phyloP scores from a whole-genome alignment of 2,888 invertebrate genomes.

The Mylabris sibirica region DNA sequence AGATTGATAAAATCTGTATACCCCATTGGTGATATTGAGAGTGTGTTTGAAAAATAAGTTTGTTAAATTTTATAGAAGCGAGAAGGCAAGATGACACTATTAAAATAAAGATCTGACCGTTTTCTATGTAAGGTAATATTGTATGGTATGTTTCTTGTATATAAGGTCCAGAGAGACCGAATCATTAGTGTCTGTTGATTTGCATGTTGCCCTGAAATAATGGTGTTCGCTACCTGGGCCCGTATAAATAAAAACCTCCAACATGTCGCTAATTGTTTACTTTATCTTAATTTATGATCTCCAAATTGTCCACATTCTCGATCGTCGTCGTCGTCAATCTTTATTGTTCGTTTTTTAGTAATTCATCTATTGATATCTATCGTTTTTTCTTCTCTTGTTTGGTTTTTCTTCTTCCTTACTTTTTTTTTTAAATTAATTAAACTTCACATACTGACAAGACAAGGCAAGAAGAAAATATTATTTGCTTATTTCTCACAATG shows the following conservation, averaged over 20 bases:
- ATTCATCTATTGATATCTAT: no score
- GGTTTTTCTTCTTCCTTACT: background rate
- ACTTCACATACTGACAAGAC: background rate
- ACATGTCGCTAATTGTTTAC: constrained; percentile 52
- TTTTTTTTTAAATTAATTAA: no score
- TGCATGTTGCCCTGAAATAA: constrained; percentile 50
- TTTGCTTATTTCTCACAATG: constrained; percentile 36
- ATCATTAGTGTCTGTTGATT: constrained; percentile 41
- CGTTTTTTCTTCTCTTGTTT: background rate
- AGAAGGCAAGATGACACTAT: background rate
- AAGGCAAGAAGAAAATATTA: constrained; percentile 7
- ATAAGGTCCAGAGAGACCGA: background rate
- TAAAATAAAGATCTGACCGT: constrained; percentile 3
- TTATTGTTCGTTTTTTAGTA: background rate
- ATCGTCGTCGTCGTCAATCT: constrained; percentile 9
- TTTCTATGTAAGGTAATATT: background rate
- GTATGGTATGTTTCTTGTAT: background rate
- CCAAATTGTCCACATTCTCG: constrained; percentile 44
- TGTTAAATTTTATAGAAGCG: background rate
- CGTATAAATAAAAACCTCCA: constrained; percentile 47
- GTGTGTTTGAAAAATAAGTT: no score
- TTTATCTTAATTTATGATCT: constrained; percentile 52
- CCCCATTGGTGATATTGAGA: no score
- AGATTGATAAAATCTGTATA: no score
- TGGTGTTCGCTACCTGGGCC: constrained; percentile 40